A percentile compares a stretch with the other conserved stretches of the same genome.
These are phyloP conservation scores for Torymus texanus DNA, from an alignment of 2,888 invertebrate species.

Conservation along the genomic window DNA sequence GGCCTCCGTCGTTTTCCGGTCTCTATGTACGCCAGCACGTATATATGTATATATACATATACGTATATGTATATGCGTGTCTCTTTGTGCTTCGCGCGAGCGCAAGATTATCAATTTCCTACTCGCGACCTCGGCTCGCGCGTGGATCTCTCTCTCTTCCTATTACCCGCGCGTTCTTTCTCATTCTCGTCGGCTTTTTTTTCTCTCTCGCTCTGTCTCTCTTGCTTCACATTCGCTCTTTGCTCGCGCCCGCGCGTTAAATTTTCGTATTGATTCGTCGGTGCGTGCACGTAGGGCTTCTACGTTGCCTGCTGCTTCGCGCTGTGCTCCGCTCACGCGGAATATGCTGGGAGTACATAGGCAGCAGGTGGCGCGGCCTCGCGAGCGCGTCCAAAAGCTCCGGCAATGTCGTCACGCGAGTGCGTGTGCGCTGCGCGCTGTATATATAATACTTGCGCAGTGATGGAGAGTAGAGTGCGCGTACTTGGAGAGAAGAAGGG, in stretches of 20 bases:
- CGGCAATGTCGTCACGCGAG: constrained; percentile 61
- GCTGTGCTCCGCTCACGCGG: neutral
- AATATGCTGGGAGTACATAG: constrained; percentile 53
- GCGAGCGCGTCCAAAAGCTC: constrained; percentile 64
- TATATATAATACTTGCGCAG: no score
- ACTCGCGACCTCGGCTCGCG: constrained; percentile 12
- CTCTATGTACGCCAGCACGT: no score
- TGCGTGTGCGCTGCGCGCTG: neutral
- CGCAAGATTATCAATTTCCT: constrained; percentile 32
- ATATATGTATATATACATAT: no score
- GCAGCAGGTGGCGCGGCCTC: constrained; percentile 65
- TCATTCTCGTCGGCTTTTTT: constrained; percentile 2
- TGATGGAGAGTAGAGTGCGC: no score
- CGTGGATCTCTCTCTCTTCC: constrained; percentile 17
- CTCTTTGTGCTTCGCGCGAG: no score
- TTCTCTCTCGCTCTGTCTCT: constrained; percentile 30
- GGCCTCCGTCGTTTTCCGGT: no score
- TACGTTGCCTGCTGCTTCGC: constrained; percentile 11
- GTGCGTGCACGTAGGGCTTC: constrained; percentile 20
- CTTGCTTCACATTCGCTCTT: constrained; percentile 6
- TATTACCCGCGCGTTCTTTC: neutral
- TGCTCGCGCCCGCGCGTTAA: constrained; percentile 26
- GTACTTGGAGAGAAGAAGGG: no score
- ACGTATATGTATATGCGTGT: no score
- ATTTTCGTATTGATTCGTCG: constrained; percentile 53